These are phyloP conservation scores for Ceratitis capitata DNA, from an alignment of 1,140 invertebrate genomes.

Conservation along the genomic window DNA sequence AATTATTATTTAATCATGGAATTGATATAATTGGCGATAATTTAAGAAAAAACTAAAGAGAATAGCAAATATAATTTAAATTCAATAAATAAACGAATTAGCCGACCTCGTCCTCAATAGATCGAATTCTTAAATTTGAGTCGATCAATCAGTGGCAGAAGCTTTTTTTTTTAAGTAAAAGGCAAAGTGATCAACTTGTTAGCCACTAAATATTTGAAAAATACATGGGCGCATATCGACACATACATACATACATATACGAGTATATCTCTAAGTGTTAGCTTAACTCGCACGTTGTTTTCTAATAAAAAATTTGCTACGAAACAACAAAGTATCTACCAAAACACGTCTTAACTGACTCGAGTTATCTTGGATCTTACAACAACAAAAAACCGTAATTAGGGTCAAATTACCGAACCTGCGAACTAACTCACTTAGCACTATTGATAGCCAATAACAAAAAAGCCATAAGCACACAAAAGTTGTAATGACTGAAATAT, in stretches of 20 bases:
- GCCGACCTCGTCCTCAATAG: background rate
- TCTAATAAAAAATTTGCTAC: too few species aligned
- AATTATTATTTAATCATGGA: too few species aligned
- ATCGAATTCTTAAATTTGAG: background rate
- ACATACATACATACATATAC: background rate
- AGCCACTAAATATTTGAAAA: background rate
- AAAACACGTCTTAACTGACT: too few species aligned
- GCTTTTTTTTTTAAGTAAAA: background rate
- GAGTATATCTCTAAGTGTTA: too few species aligned
- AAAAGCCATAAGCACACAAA: background rate
- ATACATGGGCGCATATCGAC: too few species aligned
- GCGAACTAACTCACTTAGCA: background rate
- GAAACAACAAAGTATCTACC: too few species aligned
- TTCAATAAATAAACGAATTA: background rate
- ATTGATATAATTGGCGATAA: too few species aligned
- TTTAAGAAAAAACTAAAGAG: too few species aligned
- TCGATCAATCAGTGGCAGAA: background rate
- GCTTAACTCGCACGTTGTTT: too few species aligned
- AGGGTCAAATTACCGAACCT: background rate
- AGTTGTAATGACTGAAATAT: background rate
- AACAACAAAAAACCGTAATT: background rate
- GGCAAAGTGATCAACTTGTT: background rate
- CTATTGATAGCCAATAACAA: background rate
- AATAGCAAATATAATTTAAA: too few species aligned
- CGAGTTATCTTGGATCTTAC: background rate